Evolutionary conservation across 1,140 invertebrate genomes (phyloP), one percentile per base, ranked within the genome.

Genomic region (Bombus polaris): DNA sequence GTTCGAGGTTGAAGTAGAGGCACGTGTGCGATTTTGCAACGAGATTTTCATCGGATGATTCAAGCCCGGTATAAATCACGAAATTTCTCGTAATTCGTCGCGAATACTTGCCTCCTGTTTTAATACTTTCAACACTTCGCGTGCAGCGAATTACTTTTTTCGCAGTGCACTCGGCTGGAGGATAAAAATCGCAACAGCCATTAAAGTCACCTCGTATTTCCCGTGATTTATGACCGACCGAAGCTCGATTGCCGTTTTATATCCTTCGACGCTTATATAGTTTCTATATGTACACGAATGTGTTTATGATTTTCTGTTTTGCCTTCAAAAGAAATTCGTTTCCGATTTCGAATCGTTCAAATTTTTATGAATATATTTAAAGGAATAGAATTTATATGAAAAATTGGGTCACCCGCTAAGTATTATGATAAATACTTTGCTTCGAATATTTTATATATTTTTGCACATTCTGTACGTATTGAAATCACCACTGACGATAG

Each of bases 151-250:
- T 89, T 81, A 87, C 75, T 81, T 76, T 65, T 72, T 53, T n/a
- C 79, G 90, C 86, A 57, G 85, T 62, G 81, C 90, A 78, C 88
- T 88, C 87, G 83, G 86, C 87, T 82, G 62, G 74, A 74, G 80
- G 88, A 90, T 92, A 92, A 93, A 92, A 92, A 92, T 93, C 89
- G 81, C 89, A 81, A 84, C 88, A 75, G 84, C 85, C 89, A 90
- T 93, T 93, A 92, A 92, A 93, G 88, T 91, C 90, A 87, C 80
- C 83, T 87, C 85, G 90, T 90, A 85, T 85, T 90, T 83, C 78
- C 80, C 76, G 85, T 86, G 86, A 93, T 93, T 93, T 93, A 93
- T 91, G 89, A 87, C 86, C 73, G 81, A 77, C 80, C 71, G 57
- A 88, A 91, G 87, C 87, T 85, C 86, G 70, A 78, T 82, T 77